Conservation (phyloP, 1,140 invertebrate species). For the Fragariocoptes setiger region DNA sequence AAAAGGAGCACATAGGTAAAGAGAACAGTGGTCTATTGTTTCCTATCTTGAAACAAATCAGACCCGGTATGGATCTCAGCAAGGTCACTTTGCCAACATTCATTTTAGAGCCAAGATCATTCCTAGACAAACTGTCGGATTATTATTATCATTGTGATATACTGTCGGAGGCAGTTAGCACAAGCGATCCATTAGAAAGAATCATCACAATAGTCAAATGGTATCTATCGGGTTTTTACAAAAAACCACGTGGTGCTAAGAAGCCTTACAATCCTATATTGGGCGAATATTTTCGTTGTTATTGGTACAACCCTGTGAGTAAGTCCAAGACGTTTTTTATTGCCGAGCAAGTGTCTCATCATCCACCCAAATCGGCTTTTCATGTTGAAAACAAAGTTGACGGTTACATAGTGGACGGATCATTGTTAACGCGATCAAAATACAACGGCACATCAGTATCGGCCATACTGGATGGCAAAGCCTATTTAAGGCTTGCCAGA, state of each 20-base stretch:
- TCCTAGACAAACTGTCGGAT: constrained; percentile 65
- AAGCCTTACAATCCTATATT: constrained; percentile 82
- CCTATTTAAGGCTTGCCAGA: constrained; percentile 43
- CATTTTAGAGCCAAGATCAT: constrained; percentile 53
- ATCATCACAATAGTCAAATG: constrained; percentile 62
- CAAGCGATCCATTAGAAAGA: constrained; percentile 55
- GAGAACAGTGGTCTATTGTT: constrained; percentile 79
- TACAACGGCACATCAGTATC: constrained; percentile 80
- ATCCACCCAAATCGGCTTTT: constrained; percentile 72
- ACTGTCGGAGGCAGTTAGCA: constrained; percentile 40
- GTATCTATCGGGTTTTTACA: constrained; percentile 60
- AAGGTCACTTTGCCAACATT: constrained; percentile 56
- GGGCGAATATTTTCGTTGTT: constrained; percentile 65
- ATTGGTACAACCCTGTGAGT: constrained; percentile 43
- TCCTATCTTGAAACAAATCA: constrained; percentile 63
- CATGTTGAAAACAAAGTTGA: constrained; percentile 76
- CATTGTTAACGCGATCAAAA: constrained; percentile 68
- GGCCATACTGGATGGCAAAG: constrained; percentile 59
- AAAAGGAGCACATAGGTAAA: constrained; percentile 63
- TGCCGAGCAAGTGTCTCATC: constrained; percentile 79
- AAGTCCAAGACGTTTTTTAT: constrained; percentile 64
- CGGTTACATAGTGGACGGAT: constrained; percentile 60
- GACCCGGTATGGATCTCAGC: constrained; percentile 80
- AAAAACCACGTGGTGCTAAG: constrained; percentile 58
- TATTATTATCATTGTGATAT: constrained; percentile 77